These are phyloP conservation scores for Cheilosia vulpina DNA, from an alignment of 2,888 invertebrate species.

Conservation along the genomic window DNA sequence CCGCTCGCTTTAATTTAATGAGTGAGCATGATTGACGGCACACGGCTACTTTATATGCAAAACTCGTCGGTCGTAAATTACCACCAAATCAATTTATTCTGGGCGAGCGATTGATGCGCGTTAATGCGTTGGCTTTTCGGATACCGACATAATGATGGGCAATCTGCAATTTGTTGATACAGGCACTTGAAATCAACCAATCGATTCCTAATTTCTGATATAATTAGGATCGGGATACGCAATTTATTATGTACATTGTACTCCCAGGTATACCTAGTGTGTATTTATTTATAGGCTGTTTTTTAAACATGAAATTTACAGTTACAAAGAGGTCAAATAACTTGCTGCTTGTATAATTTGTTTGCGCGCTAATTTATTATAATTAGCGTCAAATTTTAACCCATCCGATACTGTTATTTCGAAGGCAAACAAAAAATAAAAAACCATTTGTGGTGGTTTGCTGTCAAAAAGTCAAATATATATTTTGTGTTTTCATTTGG, in stretches of 20 bases:
- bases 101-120: slow-evolving; percentile 20
- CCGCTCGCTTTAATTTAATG: slow-evolving; percentile 12
- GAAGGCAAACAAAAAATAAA: no score
- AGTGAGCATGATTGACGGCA: slow-evolving; percentile 27
- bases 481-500: no score
- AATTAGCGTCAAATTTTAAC: no score
- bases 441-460: no score
- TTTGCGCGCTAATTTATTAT: not conserved
- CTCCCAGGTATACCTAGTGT: no score
- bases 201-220: slow-evolving; percentile 20
- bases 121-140: slow-evolving; percentile 48
- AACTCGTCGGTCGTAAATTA: slow-evolving; percentile 47
- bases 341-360: no score
- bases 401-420: no score
- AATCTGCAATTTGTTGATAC: slow-evolving; percentile 41
- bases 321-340: no score
- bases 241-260: not conserved
- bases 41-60: slow-evolving; percentile 56
- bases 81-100: slow-evolving; percentile 60
- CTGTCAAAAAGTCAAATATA: no score
- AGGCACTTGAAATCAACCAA: slow-evolving; percentile 6
- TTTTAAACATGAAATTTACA: no score
- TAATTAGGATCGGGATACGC: slow-evolving; percentile 13
- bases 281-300: no score
- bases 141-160: slow-evolving; percentile 34